Base-by-base conservation (phyloP, 2,113 vertebrate species). In the Apus apus region DNA sequence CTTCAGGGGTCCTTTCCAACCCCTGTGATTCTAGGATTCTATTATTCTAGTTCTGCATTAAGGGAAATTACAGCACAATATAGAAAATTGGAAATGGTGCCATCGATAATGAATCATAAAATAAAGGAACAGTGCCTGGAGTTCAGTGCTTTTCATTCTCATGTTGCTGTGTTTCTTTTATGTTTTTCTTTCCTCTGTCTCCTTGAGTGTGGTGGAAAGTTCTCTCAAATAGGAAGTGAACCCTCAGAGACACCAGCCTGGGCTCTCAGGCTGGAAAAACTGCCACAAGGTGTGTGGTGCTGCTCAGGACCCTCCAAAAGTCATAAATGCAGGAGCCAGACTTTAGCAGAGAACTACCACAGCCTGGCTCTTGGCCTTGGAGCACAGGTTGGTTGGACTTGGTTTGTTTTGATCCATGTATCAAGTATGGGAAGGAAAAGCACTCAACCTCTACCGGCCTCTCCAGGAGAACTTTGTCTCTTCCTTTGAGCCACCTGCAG, bases 11-110 rank as follows among this genome's bases (percentile, higher is more conserved):
- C 38, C 38, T 10, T 38, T 38, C 38, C 38, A 38, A 38, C 38
- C 38, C 38, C 38, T 10, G 10, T 38, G 38, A 38, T 38, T 38
- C 38, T 38, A 38, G 38, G 38, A 38, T 8, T 38, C 38, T 38
- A 38, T 38, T 8, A 38, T 38, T 38, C 38, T 38, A 57, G 80
- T 64, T 65, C 43, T 62, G 57, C 82, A 64, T 86, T 94, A 93
- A 71, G 61, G 74, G 72, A 91, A 85, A 77, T 96, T 86, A 92
- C 54, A 82, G 90, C 73, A 71, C 65, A 76, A 51, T 40, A n/a
- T 45, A 43, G 87, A 71, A 94, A 84, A 94, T 92, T 60, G 72
- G 72, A 57, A 82, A 61, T 27, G 79, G 64, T 80, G 50, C 48
- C 32, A 26, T 25, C 27, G 87, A 51, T 77, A 29, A 6, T 38